Base-by-base conservation (phyloP, 2,113 vertebrate species). In the Merops nubicus region DNA sequence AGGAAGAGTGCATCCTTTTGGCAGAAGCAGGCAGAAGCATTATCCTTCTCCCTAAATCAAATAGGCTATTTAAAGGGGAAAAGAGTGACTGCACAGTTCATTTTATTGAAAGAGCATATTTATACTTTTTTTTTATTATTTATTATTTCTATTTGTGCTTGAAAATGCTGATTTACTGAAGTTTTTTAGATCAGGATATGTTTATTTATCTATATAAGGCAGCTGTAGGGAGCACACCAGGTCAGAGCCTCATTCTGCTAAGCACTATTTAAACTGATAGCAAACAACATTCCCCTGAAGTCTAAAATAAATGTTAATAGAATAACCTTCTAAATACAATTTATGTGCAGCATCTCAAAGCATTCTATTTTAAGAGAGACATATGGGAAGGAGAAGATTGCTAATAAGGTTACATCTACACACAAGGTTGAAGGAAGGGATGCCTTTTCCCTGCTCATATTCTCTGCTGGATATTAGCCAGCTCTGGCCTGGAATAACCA, bases 311-410 rank as follows among this genome's bases (percentile, higher is more conserved):
- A 92, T 81, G 56, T 64, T 95, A 89, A 69, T 86, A 88, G 79
- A 86, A 93, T 95, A 94, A 93, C 88, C 88, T 90, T 92, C 85
- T 94, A 92, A 93, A 93, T 78, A 89, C 31, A 88, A 80, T 88
- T 90, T 95, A 91, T 77, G 54, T 42, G 20, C 43, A 80, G 33
- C 47, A 95, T 65, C 70, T 86, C 87, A 95, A 80, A 95, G 23
- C 64, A 60, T 94, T 96, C 85, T 91, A 91, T 94, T 94, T 94
- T 95, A 80, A 91, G 90, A 85, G n/a, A 94, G 33, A 86, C 47
- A 59, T 77, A 91, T 92, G 68, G 75, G 72, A 92, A 83, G 57
- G 31, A 73, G 22, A 93, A 93, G 36, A 59, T 70, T 70, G n/a
- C 21, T 92, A 89, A 95, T 86, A 88, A 94, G 70, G 72, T 92